Conservation (phyloP, 2,888 invertebrate genomes). For the Clunio marinus region DNA sequence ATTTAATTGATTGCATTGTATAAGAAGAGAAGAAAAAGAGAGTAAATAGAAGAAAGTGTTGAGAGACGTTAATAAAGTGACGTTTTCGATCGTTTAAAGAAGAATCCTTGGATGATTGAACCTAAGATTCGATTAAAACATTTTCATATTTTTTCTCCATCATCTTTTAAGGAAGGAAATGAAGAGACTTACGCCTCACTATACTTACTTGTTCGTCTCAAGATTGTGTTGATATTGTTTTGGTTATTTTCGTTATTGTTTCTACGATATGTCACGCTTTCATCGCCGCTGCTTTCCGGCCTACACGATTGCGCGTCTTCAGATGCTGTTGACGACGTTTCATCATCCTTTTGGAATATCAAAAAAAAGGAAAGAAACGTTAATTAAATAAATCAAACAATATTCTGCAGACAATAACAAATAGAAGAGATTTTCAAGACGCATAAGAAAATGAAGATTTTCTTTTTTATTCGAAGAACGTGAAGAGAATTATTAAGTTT, state of each 20-base stretch:
- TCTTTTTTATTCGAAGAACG: not conserved
- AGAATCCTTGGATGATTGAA: slow-evolving; percentile 33
- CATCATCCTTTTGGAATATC: slow-evolving; percentile 26
- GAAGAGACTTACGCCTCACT: not conserved
- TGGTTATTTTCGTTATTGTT: slow-evolving; percentile 44
- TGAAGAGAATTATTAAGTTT: not conserved
- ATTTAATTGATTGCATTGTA: slow-evolving; percentile 10
- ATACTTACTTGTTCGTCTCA: slow-evolving; percentile 50
- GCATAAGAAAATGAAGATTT: not conserved
- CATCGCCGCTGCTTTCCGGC: slow-evolving; percentile 26
- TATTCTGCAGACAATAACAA: not conserved
- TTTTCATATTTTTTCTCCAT: not conserved
- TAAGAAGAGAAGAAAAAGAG: not conserved
- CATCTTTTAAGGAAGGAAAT: not conserved
- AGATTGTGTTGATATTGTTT: slow-evolving; percentile 44
- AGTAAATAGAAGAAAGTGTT: not conserved
- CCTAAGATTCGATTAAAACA: slow-evolving; percentile 16
- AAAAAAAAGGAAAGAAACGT: slow-evolving; percentile 6
- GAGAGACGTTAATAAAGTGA: slow-evolving; percentile 22
- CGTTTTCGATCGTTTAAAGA: slow-evolving; percentile 27
- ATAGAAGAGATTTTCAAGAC: not conserved
- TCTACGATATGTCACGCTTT: slow-evolving; percentile 49
- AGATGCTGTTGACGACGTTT: slow-evolving; percentile 41
- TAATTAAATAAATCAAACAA: not conserved
- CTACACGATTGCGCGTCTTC: slow-evolving; percentile 41